phyloP scores from a whole-genome alignment of 2,888 invertebrate species.

The Zeuzera pyrina region DNA sequence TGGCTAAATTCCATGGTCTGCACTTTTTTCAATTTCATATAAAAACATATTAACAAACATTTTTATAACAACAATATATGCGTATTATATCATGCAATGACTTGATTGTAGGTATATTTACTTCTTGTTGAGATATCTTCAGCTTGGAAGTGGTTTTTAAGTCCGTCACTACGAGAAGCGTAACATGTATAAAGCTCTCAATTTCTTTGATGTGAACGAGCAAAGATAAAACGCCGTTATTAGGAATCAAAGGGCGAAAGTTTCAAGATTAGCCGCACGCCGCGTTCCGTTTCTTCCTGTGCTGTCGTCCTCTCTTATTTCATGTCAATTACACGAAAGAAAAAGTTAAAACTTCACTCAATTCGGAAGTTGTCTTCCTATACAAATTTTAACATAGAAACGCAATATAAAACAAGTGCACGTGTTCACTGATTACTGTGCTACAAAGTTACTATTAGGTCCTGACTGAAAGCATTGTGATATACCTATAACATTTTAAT shows the following conservation, averaged over 20 bases:
- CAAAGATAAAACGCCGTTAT: slow-evolving; percentile 19
- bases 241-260: slow-evolving; percentile 20
- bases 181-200: slow-evolving; percentile 7
- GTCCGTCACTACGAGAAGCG: slow-evolving; percentile 1
- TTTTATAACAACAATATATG: no score
- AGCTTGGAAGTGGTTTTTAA: neutral
- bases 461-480: no score
- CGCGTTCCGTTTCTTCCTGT: slow-evolving; percentile 15
- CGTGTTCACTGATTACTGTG: no score
- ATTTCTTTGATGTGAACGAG: slow-evolving; percentile 17
- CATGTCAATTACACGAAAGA: slow-evolving; percentile 15
- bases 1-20: no score
- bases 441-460: no score
- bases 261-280: slow-evolving; percentile 18
- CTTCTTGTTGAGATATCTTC: neutral
- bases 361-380: no score
- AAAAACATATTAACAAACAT: no score
- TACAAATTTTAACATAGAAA: no score
- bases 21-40: no score
- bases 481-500: no score
- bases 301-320: slow-evolving; percentile 13
- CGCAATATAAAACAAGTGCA: no score
- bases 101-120: neutral
- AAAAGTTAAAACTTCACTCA: slow-evolving; percentile 16
- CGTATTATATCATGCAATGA: no score